These are phyloP conservation scores for Rhamnusium bicolor DNA, from an alignment of 2,888 invertebrate genomes.

Conservation along the genomic window DNA sequence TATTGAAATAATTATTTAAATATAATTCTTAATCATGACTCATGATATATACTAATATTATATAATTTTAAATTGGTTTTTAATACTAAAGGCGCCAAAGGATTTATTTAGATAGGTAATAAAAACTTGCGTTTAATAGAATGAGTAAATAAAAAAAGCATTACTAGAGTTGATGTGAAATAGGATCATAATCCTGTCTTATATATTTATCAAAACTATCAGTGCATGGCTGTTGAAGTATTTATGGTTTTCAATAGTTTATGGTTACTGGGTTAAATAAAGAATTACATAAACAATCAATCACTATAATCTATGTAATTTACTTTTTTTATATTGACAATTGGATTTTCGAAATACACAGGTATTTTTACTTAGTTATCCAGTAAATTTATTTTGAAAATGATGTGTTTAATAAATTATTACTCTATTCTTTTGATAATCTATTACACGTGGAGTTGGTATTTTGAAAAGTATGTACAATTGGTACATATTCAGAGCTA, in stretches of 20 bases:
- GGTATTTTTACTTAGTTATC: background rate
- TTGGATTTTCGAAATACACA: conserved; percentile 10
- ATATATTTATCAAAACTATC: conserved; percentile 21
- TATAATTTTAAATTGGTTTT: background rate
- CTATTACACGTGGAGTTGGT: no score
- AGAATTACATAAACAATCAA: conserved; percentile 30
- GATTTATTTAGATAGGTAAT: background rate
- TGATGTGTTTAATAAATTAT: background rate
- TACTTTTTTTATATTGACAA: conserved; percentile 11
- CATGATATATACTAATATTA: no score
- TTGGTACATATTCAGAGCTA: no score
- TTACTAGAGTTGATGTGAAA: background rate
- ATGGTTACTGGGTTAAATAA: conserved; percentile 15
- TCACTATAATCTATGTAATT: conserved; percentile 29
- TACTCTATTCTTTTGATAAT: no score
- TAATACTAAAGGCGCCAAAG: background rate
- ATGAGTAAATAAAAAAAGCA: background rate
- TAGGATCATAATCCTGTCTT: conserved; percentile 2
- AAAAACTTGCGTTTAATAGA: background rate
- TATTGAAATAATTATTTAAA: background rate
- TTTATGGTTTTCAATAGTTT: conserved; percentile 23
- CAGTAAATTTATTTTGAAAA: background rate
- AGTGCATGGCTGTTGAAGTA: conserved; percentile 8
- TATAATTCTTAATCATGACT: background rate
- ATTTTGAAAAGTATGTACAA: no score